A percentile compares a stretch with the other conserved stretches of the same genome.
Conservation (phyloP, 2,888 invertebrate genomes). For the Achlya flavicornis region DNA sequence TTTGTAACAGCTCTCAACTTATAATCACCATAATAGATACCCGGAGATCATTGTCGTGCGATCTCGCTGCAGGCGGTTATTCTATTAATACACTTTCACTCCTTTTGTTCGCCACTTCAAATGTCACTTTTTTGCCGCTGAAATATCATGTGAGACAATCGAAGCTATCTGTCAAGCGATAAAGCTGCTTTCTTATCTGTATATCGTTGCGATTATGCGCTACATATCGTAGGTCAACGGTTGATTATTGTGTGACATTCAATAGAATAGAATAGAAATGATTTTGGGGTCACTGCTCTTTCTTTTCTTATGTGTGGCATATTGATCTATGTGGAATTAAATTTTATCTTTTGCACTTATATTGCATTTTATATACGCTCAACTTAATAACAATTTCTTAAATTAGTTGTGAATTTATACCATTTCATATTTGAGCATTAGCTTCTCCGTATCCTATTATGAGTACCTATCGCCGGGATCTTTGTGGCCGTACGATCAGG, state of each 20-base stretch:
- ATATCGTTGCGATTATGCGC: slow-evolving; percentile 50
- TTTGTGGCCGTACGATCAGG: background rate
- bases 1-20: slow-evolving; percentile 38
- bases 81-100: slow-evolving; percentile 66
- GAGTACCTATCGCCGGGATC: background rate
- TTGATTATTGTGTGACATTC: slow-evolving; percentile 47
- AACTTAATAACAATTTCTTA: too few species aligned
- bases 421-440: too few species aligned
- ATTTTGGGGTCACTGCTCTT: slow-evolving; percentile 9
- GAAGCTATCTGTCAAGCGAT: slow-evolving; percentile 55
- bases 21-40: slow-evolving; percentile 44
- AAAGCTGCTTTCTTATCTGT: slow-evolving; percentile 62
- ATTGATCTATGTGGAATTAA: background rate
- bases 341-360: too few species aligned
- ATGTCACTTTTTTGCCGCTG: slow-evolving; percentile 60
- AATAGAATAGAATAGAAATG: slow-evolving; percentile 30
- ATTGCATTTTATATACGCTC: too few species aligned
- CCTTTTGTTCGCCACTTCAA: slow-evolving; percentile 65
- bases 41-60: slow-evolving; percentile 45
- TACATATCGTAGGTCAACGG: slow-evolving; percentile 45
- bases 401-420: too few species aligned
- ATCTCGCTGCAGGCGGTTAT: slow-evolving; percentile 37
- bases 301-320: background rate
- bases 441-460: background rate
- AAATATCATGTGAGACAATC: slow-evolving; percentile 62